These are phyloP conservation scores for Drosophila fungiperda DNA, from an alignment of 2,888 invertebrate genomes.

Conservation along the genomic window DNA sequence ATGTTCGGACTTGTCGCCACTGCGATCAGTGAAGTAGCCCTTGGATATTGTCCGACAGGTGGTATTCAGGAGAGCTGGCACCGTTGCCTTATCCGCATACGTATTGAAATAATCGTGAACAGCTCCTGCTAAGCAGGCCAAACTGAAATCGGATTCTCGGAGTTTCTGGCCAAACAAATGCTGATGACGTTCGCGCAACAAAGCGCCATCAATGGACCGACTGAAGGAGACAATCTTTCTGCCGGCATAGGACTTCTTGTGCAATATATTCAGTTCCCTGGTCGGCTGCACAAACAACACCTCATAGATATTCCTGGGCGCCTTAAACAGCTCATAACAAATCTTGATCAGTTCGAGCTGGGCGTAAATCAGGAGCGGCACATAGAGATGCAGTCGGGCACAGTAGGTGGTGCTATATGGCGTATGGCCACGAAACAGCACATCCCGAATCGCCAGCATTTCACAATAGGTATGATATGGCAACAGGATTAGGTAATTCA, in stretches of 20 bases:
- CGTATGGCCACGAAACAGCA: constrained; percentile 81
- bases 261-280: constrained; percentile 82
- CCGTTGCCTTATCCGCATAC: constrained; percentile 57
- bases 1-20: constrained; percentile 76
- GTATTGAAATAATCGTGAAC: constrained; percentile 81
- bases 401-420: constrained; percentile 73
- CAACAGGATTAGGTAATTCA: constrained; percentile 72
- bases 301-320: constrained; percentile 83
- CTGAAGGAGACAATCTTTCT: constrained; percentile 84
- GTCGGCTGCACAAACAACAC: constrained; percentile 81
- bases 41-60: constrained; percentile 83
- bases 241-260: constrained; percentile 84
- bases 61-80: constrained; percentile 81
- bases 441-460: constrained; percentile 76
- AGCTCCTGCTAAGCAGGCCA: constrained; percentile 83
- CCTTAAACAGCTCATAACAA: constrained; percentile 81
- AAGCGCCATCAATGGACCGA: constrained; percentile 82
- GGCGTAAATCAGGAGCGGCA: constrained; percentile 82
- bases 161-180: constrained; percentile 70
- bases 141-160: constrained; percentile 81
- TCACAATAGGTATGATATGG: constrained; percentile 82
- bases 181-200: constrained; percentile 73
- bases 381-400: constrained; percentile 78
- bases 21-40: constrained; percentile 83
- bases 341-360: constrained; percentile 82